Base-by-base conservation (phyloP, 2,888 invertebrate genomes). In the Nysson spinosus region DNA sequence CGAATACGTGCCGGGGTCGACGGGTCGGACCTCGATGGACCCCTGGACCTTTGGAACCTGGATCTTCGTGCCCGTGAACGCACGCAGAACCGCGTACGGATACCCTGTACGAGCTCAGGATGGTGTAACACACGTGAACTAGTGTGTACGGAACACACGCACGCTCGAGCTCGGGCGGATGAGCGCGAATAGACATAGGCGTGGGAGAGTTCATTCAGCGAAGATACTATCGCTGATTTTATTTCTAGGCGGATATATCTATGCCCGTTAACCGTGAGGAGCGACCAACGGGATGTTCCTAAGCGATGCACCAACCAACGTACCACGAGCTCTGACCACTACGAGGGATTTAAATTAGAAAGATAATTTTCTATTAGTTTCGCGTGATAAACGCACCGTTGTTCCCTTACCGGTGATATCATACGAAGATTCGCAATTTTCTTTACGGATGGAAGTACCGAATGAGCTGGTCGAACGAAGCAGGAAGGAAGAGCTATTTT, bases 151-250 rank as follows among this genome's bases (percentile, higher is more conserved):
- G 5, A n/a, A 42, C 43, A 47, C 69, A 32, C 50, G 44, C 55
- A 50, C 43, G 47, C 51, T 37, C 64, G 64, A 67, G 63, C 57
- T 72, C 65, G 57, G 69, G 56, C 69, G 75, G 77, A 81, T 67
- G 78, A 75, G 70, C 72, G 75, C 73, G 77, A 80, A 81, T 80
- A 81, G 81, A 80, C 81, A 85, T 84, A 86, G 85, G 86, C 86
- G 86, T 86, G 86, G 85, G 86, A 86, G 86, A 86, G 86, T 86
- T 85, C 85, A 85, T 86, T 86, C 81, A 85, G 85, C 79, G 84
- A 80, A 86, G 86, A 86, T 86, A 85, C 80, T 86, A 86, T 86
- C 85, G 83, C 83, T 83, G 86, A 86, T 86, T 86, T 85, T 86
- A 86, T 85, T 85, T 82, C 72, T 81, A 83, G 82, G 79, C 84